Base-by-base conservation (phyloP, 2,797 vertebrate genomes). In the Borostomias antarcticus region DNA sequence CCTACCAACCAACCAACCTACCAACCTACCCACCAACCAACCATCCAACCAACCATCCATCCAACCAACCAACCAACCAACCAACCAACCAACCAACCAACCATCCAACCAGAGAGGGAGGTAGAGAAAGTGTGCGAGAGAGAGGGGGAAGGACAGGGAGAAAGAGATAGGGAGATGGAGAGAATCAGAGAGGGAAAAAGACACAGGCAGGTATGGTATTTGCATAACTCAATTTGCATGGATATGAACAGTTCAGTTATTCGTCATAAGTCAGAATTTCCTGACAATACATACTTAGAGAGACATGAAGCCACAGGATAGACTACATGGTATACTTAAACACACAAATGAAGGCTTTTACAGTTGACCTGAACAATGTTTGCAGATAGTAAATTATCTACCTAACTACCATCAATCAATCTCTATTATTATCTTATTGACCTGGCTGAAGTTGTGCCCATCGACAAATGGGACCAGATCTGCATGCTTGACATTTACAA, bases 401-500 rank as follows among this genome's bases (percentile, higher is more conserved):
- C 17, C 48, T 29, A 21, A 50, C 11, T 47, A 52, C 37, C 19
- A 57, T 30, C 17, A 40, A 50, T n/a, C 7, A 9, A 9, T 53
- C 23, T 17, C 51, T 19, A 23, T 69, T 83, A 76, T 62, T 7
- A 13, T 54, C 25, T 10, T 9, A 30, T 5, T 17, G 26, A 13
- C 25, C 11, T 76, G 81, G 58, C 7, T 28, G 47, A 19, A 50
- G 10, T 70, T 81, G 72, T 68, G 63, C 59, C 54, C 57, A 72
- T 72, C 37, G 23, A 26, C 19, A 19, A 51, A 50, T 15, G 62
- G 62, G 59, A 71, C 19, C n/a, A 23, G 21, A 78, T 75, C 25
- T 21, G 56, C 37, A 9, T 5, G 26, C 65, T 25, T 86, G 86
- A 79, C 83, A 88, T 89, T 89, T 87, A 74, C 15, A 74, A 68